Evolutionary conservation across 2,797 vertebrate species (phyloP), one percentile per base, ranked within the genome.

Genomic region (Melanogrammus aeglefinus): DNA sequence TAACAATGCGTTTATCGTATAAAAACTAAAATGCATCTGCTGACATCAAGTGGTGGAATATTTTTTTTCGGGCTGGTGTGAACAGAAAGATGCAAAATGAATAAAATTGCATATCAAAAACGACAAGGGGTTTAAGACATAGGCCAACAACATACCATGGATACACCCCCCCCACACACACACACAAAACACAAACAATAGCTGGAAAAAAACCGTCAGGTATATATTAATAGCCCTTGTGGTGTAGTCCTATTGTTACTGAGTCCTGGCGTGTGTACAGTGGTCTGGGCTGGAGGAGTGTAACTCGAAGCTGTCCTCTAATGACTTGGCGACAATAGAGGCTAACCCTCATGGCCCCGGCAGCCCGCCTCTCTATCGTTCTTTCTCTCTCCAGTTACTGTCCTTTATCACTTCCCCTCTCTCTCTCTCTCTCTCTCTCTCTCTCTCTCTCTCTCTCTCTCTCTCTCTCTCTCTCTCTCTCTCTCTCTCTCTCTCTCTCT

Each of bases 21-120:
- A 47, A 0, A 38, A 29, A 85, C 66, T 44, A 3, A 77, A 87
- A 86, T 85, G 73, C 79, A 84, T 13, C 86, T 77, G 89, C 78
- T 94, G 94, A 86, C 93, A 92, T 83, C 94, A 92, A 87, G 91
- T 93, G 94, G 92, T 76, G 1, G 14, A 79, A 36, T 72, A 36
- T 16, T 16, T 72, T 36, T 7, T 21, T 7, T 36, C n/a, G 24
- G 57, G 16, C 57, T n/a, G 14, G 13, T 31, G 31, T 71, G 29
- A 33, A 27, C 69, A 29, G 31, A 71, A 14, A 31, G 27, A 71
- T 70, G n/a, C 13, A 1, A 70, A 70, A 70, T 70, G 66, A 29
- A 14, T 70, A 29, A 14, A 57, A 12, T 6, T 5, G 5, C 18
- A 6, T 6, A 57, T 7, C 3, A 21, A 57, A 44, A 44, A 44